A percentile compares a stretch with the other conserved stretches of the same genome.
These are phyloP conservation scores for Bemisia tabaci DNA, from an alignment of 1,140 invertebrate species.

Conservation along the genomic window DNA sequence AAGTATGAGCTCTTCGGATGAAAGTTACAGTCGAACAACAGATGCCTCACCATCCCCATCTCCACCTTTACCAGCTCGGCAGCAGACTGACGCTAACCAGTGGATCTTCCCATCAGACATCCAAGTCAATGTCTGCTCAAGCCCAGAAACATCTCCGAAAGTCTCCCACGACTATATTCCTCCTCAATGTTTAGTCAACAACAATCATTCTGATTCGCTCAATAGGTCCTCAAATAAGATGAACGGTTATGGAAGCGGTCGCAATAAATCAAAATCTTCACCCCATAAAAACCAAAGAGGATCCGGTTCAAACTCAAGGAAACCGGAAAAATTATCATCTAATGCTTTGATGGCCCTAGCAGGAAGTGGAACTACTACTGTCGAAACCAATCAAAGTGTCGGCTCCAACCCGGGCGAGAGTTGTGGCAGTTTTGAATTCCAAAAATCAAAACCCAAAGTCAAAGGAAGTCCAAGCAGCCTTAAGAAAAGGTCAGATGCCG, in stretches of 20 bases:
- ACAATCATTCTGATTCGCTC: slow-evolving; percentile 1
- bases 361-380: not conserved
- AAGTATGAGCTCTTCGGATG: slow-evolving; percentile 63
- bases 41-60: slow-evolving; percentile 48
- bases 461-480: slow-evolving; percentile 10
- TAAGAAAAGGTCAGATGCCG: slow-evolving; percentile 8
- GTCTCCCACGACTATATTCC: slow-evolving; percentile 35
- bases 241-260: not conserved
- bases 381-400: not conserved
- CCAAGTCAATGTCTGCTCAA: slow-evolving; percentile 35
- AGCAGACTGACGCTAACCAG: slow-evolving; percentile 28
- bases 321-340: not conserved
- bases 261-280: not conserved
- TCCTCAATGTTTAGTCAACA: slow-evolving; percentile 30
- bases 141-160: slow-evolving; percentile 33
- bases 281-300: not conserved
- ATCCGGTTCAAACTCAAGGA: not conserved
- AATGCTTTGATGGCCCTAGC: not conserved
- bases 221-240: slow-evolving; percentile 1
- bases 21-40: slow-evolving; percentile 61
- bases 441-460: slow-evolving; percentile 11
- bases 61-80: slow-evolving; percentile 27
- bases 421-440: slow-evolving; percentile 49
- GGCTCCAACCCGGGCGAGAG: slow-evolving; percentile 39
- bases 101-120: slow-evolving; percentile 47